Percentiles rank a stretch among this genome's conserved stretches.
Evolutionary conservation across 1,140 invertebrate species (phyloP).

Genomic region (Physella acuta): DNA sequence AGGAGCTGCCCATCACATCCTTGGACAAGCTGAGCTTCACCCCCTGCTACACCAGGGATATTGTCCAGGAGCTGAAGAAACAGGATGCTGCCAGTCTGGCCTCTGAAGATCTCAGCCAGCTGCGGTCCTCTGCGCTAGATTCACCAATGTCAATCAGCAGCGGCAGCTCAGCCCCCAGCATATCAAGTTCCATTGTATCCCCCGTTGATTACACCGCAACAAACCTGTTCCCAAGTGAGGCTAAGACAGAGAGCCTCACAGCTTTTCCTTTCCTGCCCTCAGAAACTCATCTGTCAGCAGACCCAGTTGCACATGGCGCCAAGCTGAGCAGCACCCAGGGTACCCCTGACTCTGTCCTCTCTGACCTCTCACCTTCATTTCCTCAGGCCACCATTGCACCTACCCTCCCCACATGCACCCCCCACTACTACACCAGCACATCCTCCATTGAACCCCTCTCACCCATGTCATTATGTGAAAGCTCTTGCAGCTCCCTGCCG

Average conservation of each 20-base stretch:
- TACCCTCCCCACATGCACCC: not conserved
- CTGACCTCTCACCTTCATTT: slow-evolving; percentile 13
- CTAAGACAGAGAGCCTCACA: not conserved
- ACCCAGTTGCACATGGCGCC: not conserved
- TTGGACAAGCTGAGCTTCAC: slow-evolving; percentile 57
- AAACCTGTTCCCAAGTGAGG: slow-evolving; percentile 3
- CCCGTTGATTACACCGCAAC: slow-evolving; percentile 19
- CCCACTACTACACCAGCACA: slow-evolving; percentile 1
- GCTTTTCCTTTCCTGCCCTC: not conserved
- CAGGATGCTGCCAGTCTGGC: slow-evolving; percentile 6
- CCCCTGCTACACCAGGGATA: slow-evolving; percentile 47
- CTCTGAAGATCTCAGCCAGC: not conserved
- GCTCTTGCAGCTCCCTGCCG: slow-evolving; percentile 24
- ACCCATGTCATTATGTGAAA: slow-evolving; percentile 35
- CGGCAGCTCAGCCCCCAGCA: slow-evolving; percentile 26
- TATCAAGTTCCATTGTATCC: slow-evolving; percentile 28
- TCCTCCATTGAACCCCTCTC: slow-evolving; percentile 27
- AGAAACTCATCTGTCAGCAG: not conserved
- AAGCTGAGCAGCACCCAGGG: not conserved
- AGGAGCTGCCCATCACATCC: slow-evolving; percentile 51
- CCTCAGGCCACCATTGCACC: slow-evolving; percentile 19
- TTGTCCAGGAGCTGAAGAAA: slow-evolving; percentile 19
- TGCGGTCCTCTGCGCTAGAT: slow-evolving; percentile 16
- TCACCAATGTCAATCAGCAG: slow-evolving; percentile 34
- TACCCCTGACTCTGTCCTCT: slow-evolving; percentile 8